These are phyloP conservation scores for Gila orcuttii DNA, from an alignment of 2,113 vertebrate species.

Conservation along the genomic window DNA sequence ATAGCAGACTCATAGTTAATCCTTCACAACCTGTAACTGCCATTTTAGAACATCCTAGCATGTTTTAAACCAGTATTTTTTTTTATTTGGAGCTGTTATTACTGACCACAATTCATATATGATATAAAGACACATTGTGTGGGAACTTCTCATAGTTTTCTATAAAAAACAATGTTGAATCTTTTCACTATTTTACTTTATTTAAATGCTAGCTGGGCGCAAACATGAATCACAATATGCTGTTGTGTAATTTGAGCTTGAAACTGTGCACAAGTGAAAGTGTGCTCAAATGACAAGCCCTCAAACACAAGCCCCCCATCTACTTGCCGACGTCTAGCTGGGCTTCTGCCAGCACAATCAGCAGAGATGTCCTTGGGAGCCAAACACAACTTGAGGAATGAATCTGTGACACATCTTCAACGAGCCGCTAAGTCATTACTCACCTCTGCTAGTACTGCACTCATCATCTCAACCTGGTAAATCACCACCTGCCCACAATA, in stretches of 20 bases:
- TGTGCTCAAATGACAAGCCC: slow-evolving; percentile 32
- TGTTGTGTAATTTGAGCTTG: slow-evolving; percentile 18
- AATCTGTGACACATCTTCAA: slow-evolving; percentile 53
- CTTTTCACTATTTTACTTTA: not conserved
- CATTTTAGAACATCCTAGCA: slow-evolving; percentile 46
- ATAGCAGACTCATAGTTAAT: slow-evolving; percentile 37
- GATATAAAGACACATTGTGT: not conserved
- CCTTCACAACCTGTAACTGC: slow-evolving; percentile 45
- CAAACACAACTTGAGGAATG: slow-evolving; percentile 50
- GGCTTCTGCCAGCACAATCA: slow-evolving; percentile 54
- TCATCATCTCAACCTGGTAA: slow-evolving; percentile 48
- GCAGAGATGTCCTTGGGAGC: slow-evolving; percentile 60
- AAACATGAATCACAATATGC: not conserved
- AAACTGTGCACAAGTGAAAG: slow-evolving; percentile 17
- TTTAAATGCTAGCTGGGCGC: not conserved
- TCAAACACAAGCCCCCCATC: slow-evolving; percentile 11
- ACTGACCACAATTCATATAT: slow-evolving; percentile 1
- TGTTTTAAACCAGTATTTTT: slow-evolving; percentile 26
- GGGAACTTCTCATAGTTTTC: slow-evolving; percentile 27
- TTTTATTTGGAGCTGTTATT: slow-evolving; percentile 40
- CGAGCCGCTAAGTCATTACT: slow-evolving; percentile 46
- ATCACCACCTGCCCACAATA: slow-evolving; percentile 47
- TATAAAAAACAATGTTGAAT: not conserved
- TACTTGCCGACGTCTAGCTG: slow-evolving; percentile 26
- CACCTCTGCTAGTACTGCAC: slow-evolving; percentile 42